Evolutionary conservation across 2,888 invertebrate species (phyloP).

Genomic region (Fragum fragum): DNA sequence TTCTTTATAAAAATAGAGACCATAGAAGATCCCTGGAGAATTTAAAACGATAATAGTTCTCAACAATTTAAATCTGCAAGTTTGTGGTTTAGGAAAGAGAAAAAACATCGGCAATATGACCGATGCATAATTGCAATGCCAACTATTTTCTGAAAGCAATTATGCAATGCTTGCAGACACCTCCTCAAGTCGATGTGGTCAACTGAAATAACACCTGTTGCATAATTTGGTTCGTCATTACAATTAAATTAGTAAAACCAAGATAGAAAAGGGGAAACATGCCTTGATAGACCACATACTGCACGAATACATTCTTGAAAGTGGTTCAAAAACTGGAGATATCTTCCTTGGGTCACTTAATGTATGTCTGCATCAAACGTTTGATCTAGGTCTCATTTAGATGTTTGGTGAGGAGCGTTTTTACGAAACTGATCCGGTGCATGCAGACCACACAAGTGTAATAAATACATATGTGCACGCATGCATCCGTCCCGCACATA

Average conservation of each 20-base stretch:
- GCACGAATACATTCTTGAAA: slow-evolving; percentile 22
- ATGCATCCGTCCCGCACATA: slow-evolving; percentile 27
- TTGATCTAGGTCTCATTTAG: slow-evolving; percentile 18
- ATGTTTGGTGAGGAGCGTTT: slow-evolving; percentile 18
- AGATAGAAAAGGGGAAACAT: slow-evolving; percentile 19
- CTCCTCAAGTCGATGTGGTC: background rate
- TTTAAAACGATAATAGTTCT: too few relatives aligned
- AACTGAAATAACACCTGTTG: slow-evolving; percentile 15
- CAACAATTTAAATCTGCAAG: too few relatives aligned
- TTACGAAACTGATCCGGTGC: slow-evolving; percentile 21
- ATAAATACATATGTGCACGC: slow-evolving; percentile 28
- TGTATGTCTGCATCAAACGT: slow-evolving; percentile 18
- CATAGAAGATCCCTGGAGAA: too few relatives aligned
- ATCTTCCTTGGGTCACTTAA: slow-evolving; percentile 19
- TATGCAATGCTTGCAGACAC: slow-evolving; percentile 26
- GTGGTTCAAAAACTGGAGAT: slow-evolving; percentile 16
- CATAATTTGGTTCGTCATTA: background rate
- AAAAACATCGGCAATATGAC: background rate
- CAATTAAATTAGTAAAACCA: slow-evolving; percentile 14
- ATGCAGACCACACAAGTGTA: slow-evolving; percentile 18
- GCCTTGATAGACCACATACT: slow-evolving; percentile 4
- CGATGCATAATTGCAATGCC: background rate
- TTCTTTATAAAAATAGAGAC: too few relatives aligned
- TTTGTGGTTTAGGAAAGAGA: background rate
- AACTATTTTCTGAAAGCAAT: slow-evolving; percentile 6